Evolutionary conservation across 2,797 vertebrate genomes (phyloP).

Genomic region (Ptychadena robeensis): DNA sequence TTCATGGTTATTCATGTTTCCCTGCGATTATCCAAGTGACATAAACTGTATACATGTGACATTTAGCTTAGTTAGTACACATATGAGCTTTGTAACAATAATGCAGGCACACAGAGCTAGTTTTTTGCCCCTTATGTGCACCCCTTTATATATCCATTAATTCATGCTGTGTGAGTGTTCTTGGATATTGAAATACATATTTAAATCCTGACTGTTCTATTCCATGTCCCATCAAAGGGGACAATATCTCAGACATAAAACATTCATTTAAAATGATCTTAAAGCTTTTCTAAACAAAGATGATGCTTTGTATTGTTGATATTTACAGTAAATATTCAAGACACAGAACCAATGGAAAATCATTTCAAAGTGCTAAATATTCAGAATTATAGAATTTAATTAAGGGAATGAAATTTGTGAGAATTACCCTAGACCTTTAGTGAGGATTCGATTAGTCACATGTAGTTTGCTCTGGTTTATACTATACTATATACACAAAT

Average conservation of each 20-base stretch:
- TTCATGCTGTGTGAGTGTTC: not conserved
- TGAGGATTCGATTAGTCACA: not conserved
- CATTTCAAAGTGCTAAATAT: not conserved
- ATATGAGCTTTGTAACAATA: no score
- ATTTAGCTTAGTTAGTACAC: no score
- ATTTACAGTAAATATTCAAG: constrained; percentile 31
- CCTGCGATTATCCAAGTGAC: no score
- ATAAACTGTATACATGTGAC: no score
- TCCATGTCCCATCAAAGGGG: not conserved
- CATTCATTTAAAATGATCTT: not conserved
- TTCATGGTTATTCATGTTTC: no score
- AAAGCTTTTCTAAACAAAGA: constrained; percentile 10
- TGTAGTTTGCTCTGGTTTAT: not conserved
- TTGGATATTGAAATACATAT: not conserved
- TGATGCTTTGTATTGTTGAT: no score
- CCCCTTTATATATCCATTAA: not conserved
- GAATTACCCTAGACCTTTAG: not conserved
- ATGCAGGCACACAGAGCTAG: no score
- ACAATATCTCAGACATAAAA: constrained; percentile 1
- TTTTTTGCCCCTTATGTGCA: no score
- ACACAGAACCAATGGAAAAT: not conserved
- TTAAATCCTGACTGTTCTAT: not conserved
- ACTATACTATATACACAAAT: not conserved
- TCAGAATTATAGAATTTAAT: constrained; percentile 1
- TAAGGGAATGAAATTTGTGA: not conserved